These are phyloP conservation scores for Clarias laeviceps DNA, from an alignment of 2,797 vertebrate genomes.

Conservation along the genomic window DNA sequence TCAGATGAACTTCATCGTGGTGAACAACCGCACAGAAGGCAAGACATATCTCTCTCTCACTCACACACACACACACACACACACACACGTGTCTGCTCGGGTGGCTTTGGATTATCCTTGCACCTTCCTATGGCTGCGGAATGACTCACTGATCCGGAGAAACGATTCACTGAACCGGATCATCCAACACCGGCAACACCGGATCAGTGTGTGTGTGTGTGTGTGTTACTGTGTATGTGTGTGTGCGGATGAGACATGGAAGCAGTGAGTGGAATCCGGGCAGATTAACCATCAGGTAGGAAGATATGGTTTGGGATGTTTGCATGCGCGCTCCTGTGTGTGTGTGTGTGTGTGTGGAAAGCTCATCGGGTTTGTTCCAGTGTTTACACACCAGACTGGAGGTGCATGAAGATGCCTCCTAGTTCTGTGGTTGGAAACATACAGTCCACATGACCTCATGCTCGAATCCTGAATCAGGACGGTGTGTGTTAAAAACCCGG, in stretches of 20 bases:
- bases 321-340: background rate
- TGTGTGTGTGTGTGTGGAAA: slow-evolving; percentile 59
- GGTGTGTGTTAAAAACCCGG: background rate
- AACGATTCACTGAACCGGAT: slow-evolving; percentile 28
- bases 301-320: slow-evolving; percentile 54
- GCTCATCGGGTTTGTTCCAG: slow-evolving; percentile 74
- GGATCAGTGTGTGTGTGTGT: background rate
- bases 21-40: background rate
- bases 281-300: slow-evolving; percentile 81
- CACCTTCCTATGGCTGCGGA: slow-evolving; percentile 77
- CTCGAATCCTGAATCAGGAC: background rate
- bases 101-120: background rate
- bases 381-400: slow-evolving; percentile 74
- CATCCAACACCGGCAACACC: background rate
- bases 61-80: background rate
- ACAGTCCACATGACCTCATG: slow-evolving; percentile 6
- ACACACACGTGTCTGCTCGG: background rate
- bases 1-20: no score
- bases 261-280: slow-evolving; percentile 70
- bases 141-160: slow-evolving; percentile 6
- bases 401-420: slow-evolving; percentile 45
- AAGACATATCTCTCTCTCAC: no score
- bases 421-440: slow-evolving; percentile 12
- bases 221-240: background rate
- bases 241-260: slow-evolving; percentile 37